Evolutionary conservation across 2,888 invertebrate genomes (phyloP).

Genomic region (Gonocerus acuteangulatus): DNA sequence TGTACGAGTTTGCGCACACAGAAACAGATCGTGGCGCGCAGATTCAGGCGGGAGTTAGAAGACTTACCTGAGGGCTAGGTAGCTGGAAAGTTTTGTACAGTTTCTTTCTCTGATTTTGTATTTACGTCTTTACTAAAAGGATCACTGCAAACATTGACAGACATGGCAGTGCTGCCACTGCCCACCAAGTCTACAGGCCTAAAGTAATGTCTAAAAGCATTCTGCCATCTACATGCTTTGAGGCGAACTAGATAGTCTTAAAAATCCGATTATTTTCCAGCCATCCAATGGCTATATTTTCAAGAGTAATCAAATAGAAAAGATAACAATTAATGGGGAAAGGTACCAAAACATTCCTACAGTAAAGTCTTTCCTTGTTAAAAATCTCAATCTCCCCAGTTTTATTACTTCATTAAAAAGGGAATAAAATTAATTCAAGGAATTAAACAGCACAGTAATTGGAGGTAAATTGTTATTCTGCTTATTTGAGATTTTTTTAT

Average conservation of each 20-base stretch:
- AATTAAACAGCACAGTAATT: too few species aligned
- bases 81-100: background rate
- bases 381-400: too few species aligned
- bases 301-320: too few species aligned
- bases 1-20: slow-evolving; percentile 26
- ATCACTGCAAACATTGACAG: slow-evolving; percentile 1
- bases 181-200: background rate
- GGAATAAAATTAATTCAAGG: too few species aligned
- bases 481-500: too few species aligned
- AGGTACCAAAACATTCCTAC: too few species aligned
- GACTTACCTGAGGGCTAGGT: slow-evolving; percentile 1
- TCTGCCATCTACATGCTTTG: background rate
- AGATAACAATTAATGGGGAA: too few species aligned
- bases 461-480: too few species aligned
- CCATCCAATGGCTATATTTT: too few species aligned
- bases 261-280: background rate
- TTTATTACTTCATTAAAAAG: too few species aligned
- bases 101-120: background rate
- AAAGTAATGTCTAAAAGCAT: background rate
- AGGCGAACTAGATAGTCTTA: background rate
- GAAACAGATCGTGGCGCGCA: slow-evolving; percentile 4
- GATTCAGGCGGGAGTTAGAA: slow-evolving; percentile 14
- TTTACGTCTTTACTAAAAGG: background rate
- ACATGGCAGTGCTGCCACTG: slow-evolving; percentile 12
- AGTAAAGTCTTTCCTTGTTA: too few species aligned